Conservation (phyloP, 2,797 vertebrate species). For the Syncerus caffer region DNA sequence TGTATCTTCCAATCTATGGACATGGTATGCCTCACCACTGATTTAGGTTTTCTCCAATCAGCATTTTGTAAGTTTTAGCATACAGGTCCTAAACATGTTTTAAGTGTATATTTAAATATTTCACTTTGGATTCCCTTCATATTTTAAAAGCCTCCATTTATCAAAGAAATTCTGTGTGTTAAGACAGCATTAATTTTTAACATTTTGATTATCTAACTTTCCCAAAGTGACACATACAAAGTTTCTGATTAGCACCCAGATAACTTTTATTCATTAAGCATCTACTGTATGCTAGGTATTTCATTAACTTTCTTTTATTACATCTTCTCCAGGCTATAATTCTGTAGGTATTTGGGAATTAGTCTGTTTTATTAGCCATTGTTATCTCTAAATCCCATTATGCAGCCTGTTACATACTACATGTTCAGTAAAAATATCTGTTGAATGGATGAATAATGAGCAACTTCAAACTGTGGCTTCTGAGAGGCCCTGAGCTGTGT, state of each 20-base stretch:
- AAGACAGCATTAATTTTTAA: background rate
- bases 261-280: background rate
- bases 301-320: background rate
- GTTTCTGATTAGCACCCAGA: background rate
- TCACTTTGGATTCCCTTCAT: background rate
- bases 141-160: background rate
- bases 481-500: background rate
- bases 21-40: background rate
- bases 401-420: background rate
- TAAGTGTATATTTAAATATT: background rate
- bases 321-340: background rate
- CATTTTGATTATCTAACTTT: background rate
- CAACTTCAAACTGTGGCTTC: background rate
- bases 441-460: background rate
- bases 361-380: background rate
- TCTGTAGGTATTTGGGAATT: background rate
- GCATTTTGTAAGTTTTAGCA: background rate
- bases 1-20: background rate
- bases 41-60: background rate
- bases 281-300: background rate
- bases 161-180: background rate
- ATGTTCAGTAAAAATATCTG: background rate
- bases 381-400: background rate
- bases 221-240: background rate
- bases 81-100: background rate